Base-by-base conservation (phyloP, 1,140 invertebrate species). In the Drosophila murphyi region DNA sequence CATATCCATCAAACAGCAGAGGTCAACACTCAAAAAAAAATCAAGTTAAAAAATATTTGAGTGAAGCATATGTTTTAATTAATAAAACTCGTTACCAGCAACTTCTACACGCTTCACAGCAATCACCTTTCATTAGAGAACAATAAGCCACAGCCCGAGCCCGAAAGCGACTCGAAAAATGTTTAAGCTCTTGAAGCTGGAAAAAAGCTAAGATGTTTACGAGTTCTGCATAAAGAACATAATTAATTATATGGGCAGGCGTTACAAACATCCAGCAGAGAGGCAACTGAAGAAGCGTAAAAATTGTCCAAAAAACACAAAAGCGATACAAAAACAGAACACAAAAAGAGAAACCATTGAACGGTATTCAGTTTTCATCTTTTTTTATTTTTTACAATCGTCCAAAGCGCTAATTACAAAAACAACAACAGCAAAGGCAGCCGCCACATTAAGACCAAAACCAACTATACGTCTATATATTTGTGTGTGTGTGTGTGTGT, bases 161-260 rank as follows among this genome's bases (percentile, higher is more conserved):
- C 29, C 35, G 34, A 8, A 43, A 32, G 34, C 37, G 54, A 10
- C 28, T 60, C 29, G 39, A 55, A 48, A 65, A 57, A 55, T 37
- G 32, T 39, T 69, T 59, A 45, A 41, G 65, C 43, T 62, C 31
- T 64, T 47, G 52, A 65, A 32, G 34, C 54, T 45, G 28, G 8
- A 20, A 45, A 51, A 6, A 5, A 31, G 34, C 47, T 60, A 61
- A 59, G 45, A 39, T n/a, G 29, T 31, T 41, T 55, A 55, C 41
- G 56, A 62, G 70, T 76, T 81, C 43, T 64, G 63, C 45, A 65
- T 50, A 68, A 52, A 55, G 82, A 79, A 80, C 80, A 72, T 82
- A 76, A 87, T 88, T 87, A 88, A 83, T 87, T 88, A 88, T 72
- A 75, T 70, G 61, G 72, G 48, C 77, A 70, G 77, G 73, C 81